These are phyloP conservation scores for Lasioglossum vierecki DNA, from an alignment of 2,888 invertebrate species.

Conservation along the genomic window DNA sequence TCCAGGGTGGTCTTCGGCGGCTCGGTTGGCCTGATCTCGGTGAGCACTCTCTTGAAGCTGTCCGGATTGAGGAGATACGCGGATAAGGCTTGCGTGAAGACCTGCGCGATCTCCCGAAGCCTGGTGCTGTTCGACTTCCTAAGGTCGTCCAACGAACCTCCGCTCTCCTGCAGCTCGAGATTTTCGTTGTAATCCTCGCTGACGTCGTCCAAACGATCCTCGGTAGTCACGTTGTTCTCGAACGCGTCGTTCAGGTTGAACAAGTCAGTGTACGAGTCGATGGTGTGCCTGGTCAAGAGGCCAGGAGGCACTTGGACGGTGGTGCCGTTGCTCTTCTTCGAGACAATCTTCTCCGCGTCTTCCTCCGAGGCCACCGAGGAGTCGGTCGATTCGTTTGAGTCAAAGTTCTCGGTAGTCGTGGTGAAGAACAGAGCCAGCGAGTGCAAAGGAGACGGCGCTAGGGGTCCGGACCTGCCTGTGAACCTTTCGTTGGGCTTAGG, in stretches of 20 bases:
- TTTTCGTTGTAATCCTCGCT: constrained; percentile 71
- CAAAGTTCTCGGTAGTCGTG: constrained; percentile 86
- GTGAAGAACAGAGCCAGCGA: constrained; percentile 93
- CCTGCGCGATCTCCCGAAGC: constrained; percentile 91
- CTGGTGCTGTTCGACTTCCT: constrained; percentile 86
- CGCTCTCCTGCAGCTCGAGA: constrained; percentile 87
- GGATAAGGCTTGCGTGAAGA: constrained; percentile 93
- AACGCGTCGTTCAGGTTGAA: constrained; percentile 82
- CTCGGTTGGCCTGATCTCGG: constrained; percentile 92
- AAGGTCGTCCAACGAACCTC: constrained; percentile 86
- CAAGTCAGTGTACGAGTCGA: constrained; percentile 87
- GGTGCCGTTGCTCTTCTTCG: constrained; percentile 53
- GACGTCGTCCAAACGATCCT: constrained; percentile 41
- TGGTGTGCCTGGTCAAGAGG: constrained; percentile 88
- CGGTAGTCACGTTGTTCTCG: constrained; percentile 65
- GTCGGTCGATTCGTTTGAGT: constrained; percentile 74
- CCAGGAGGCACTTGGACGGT: constrained; percentile 85
- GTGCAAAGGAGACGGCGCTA: constrained; percentile 91
- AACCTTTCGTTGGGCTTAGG: not conserved
- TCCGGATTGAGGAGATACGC: constrained; percentile 93
- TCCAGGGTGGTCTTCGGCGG: constrained; percentile 85
- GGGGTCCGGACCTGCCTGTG: constrained; percentile 87
- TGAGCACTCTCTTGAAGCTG: constrained; percentile 91
- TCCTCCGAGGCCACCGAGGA: constrained; percentile 61
- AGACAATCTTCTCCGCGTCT: not conserved